Conservation (phyloP, 2,113 vertebrate species). For the Crotalus helleri region DNA sequence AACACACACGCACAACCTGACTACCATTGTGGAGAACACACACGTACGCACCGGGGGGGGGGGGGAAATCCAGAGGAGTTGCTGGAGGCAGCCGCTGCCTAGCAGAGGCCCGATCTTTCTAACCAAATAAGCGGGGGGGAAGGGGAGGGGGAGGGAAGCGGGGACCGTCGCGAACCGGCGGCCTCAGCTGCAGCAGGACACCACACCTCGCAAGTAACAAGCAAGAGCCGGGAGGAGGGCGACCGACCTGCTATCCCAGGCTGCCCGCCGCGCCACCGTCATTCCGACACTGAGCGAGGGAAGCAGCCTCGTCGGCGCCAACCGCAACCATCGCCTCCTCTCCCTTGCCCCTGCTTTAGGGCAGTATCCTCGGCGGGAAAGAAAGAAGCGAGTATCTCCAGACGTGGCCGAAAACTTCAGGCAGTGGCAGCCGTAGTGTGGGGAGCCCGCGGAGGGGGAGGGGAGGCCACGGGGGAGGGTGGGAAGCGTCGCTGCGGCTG, state of each 20-base stretch:
- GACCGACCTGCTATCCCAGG: too few species aligned
- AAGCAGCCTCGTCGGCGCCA: background rate
- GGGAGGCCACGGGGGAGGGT: background rate
- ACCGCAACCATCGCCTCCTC: background rate
- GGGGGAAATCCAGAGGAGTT: background rate
- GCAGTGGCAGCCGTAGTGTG: background rate
- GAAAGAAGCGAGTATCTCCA: background rate
- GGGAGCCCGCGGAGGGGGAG: background rate
- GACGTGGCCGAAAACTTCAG: background rate
- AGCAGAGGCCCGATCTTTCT: background rate
- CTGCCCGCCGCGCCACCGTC: background rate
- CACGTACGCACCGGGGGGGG: background rate
- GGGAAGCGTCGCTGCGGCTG: background rate
- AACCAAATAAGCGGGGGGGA: background rate
- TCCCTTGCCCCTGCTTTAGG: background rate
- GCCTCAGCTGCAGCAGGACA: background rate
- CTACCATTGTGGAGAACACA: background rate
- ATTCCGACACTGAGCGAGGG: background rate
- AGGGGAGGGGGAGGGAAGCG: background rate
- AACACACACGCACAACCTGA: background rate
- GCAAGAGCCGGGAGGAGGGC: background rate
- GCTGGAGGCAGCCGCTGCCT: background rate
- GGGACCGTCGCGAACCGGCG: background rate
- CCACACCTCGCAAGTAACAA: background rate
- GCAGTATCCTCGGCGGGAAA: background rate